Evolutionary conservation across 2,797 vertebrate species (phyloP).

Genomic region (Anableps anableps): DNA sequence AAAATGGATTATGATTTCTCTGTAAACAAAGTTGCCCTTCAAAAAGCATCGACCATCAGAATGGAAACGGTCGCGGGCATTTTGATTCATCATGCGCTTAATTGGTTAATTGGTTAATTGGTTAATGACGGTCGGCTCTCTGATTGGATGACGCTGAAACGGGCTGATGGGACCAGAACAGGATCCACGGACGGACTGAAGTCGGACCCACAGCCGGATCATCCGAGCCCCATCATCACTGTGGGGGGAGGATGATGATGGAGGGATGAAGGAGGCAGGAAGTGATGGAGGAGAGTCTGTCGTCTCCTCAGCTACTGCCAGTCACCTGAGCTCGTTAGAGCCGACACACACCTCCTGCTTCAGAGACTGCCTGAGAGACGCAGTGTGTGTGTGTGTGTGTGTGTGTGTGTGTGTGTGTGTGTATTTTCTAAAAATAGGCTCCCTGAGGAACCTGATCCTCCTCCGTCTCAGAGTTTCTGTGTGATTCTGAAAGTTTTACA

Average conservation of each 20-base stretch:
- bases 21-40: too few relatives aligned
- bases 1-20: too few relatives aligned
- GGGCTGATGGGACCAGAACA: too few relatives aligned
- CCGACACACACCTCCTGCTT: background rate
- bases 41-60: too few relatives aligned
- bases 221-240: background rate
- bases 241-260: background rate
- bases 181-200: too few relatives aligned
- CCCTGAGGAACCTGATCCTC: background rate
- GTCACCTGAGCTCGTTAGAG: constrained; percentile 1
- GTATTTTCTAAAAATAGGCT: constrained; percentile 14
- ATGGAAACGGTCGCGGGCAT: too few relatives aligned
- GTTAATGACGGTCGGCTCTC: too few relatives aligned
- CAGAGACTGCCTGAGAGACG: background rate
- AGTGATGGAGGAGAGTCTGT: constrained; percentile 23
- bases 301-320: constrained; percentile 18
- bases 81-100: too few relatives aligned
- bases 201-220: too few relatives aligned
- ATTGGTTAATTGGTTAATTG: too few relatives aligned
- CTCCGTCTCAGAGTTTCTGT: constrained; percentile 1
- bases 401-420: background rate
- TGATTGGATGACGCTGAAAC: too few relatives aligned
- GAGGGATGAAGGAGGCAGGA: constrained; percentile 8
- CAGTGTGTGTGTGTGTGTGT: background rate
- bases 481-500: background rate